Evolutionary conservation across 2,113 vertebrate species (phyloP), one percentile per base, ranked within the genome.

Genomic region (Electrona antarctica): DNA sequence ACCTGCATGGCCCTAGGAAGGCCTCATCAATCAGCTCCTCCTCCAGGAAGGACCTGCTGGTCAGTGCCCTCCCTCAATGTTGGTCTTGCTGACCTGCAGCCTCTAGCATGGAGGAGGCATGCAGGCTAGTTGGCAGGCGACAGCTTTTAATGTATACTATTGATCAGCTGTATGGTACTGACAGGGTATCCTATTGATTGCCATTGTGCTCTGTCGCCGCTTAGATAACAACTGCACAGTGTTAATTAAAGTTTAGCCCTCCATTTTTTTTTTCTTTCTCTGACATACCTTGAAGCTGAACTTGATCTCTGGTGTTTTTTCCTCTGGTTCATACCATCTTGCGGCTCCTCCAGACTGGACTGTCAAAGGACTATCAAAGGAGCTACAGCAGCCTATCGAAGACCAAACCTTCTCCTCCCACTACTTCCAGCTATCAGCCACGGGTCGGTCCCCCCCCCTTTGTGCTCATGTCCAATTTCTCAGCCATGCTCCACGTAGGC

Each of bases 321-420:
- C 21, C 70, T 85, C 70, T 71, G 81, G 74, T 67, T 41, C 33
- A 12, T 60, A 28, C 73, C 57, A 50, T 81, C 57, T 75, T 51
- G n/a, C 81, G 87, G 60, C 80, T 67, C 73, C 82, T 87, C 83
- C 87, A 99, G 96, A 95, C 93, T 85, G 96, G 96, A 90, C 90
- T 96, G 81, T 97, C n/a, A n/a, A n/a, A n/a, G n/a, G n/a, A 97
- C 92, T 95, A 94, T 93, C 95, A 95, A 83, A 97, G 95, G 93
- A 98, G 94, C 87, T 96, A 96, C 91, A 95, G 85, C 94, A 97
- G 95, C 90, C 93, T 98, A 85, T 94, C 87, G 88, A 93, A 91
- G 88, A 94, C 91, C 92, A 98, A 95, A 92, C 86, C 76, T 54
- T 64, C 88, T 64, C 83, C 89, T 13, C 45, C 78, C 41, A 86